Evolutionary conservation across 2,113 vertebrate species (phyloP), one percentile per base, ranked within the genome.

Genomic region (Myrmecophaga tridactyla): DNA sequence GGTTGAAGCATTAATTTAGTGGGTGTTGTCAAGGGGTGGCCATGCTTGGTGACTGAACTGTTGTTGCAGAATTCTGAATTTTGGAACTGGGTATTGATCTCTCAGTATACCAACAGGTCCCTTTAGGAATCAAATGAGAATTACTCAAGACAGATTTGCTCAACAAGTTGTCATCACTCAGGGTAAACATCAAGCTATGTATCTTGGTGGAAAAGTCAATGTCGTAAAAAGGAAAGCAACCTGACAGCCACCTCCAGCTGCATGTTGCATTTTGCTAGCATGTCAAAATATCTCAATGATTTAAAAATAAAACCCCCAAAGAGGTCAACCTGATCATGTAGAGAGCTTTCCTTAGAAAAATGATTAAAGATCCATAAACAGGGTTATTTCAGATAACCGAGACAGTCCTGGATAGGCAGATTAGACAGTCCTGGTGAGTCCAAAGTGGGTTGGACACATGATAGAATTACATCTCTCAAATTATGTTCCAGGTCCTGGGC

Each of bases 251-350:
- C 76, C 39, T 4, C 48, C 46, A 90, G 70, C 36, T 86, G 39
- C 3, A 5, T 63, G 56, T 81, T 83, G 36, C 7, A 0, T 94
- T 78, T 92, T 63, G 76, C 20, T 39, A 23, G 39, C 25, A 12
- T 84, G 69, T 82, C 63, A 56, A 75, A 81, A 76, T 76, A 76
- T n/a, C 63, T 77, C 31, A 36, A 5, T 39, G 69, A 83, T 56
- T 69, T 94, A 81, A 91, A 83, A 95, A 72, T 56, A 70, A 89
- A 94, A 63, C 60, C 34, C n/a, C 29, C 2, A 9, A 81, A 73
- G 69, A 81, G 31, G 87, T 36, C 67, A 70, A 6, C 60, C 41
- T 87, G 31, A 58, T 46, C 7, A 41, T 89, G 84, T 70, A 43
- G 86, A 96, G 95, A 86, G 69, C 56, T 53, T 13, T 70, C 58